Evolutionary conservation across 1,140 invertebrate genomes (phyloP).

Genomic region (Lycorma delicatula): DNA sequence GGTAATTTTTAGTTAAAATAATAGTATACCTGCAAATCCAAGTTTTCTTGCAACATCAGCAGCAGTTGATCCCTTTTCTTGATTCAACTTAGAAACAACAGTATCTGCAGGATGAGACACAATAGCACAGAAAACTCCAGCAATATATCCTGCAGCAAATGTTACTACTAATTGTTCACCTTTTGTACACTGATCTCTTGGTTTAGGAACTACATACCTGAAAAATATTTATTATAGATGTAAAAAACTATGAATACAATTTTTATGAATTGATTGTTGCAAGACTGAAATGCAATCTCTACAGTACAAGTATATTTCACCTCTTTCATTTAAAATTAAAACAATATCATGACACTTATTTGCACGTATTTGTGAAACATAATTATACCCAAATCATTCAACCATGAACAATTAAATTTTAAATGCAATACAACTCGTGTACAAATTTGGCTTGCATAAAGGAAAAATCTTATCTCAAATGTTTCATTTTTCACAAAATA

Average conservation of each 20-base stretch:
- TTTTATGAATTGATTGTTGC: background rate
- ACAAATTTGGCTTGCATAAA: too few relatives aligned
- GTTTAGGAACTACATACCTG: slow-evolving; percentile 86
- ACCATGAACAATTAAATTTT: too few relatives aligned
- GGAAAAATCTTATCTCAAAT: too few relatives aligned
- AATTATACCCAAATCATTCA: too few relatives aligned
- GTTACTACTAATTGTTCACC: slow-evolving; percentile 93
- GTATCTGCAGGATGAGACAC: slow-evolving; percentile 99
- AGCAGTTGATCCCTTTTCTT: slow-evolving; percentile 76
- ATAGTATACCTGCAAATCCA: slow-evolving; percentile 49
- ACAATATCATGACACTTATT: too few relatives aligned
- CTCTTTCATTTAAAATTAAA: too few relatives aligned
- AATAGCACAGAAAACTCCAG: slow-evolving; percentile 98
- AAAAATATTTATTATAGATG: slow-evolving; percentile 18
- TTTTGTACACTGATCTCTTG: slow-evolving; percentile 84
- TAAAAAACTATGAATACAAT: slow-evolving; percentile 5
- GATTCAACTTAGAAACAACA: slow-evolving; percentile 97
- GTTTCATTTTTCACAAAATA: too few relatives aligned
- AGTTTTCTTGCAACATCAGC: slow-evolving; percentile 63
- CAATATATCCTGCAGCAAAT: slow-evolving; percentile 97
- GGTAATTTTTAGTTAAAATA: too few relatives aligned
- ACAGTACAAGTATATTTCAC: too few relatives aligned
- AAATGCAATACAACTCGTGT: too few relatives aligned
- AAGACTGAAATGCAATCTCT: too few relatives aligned
- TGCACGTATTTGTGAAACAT: too few relatives aligned